Evolutionary conservation across 1,140 invertebrate genomes (phyloP).

Genomic region (Drosophila busckii): DNA sequence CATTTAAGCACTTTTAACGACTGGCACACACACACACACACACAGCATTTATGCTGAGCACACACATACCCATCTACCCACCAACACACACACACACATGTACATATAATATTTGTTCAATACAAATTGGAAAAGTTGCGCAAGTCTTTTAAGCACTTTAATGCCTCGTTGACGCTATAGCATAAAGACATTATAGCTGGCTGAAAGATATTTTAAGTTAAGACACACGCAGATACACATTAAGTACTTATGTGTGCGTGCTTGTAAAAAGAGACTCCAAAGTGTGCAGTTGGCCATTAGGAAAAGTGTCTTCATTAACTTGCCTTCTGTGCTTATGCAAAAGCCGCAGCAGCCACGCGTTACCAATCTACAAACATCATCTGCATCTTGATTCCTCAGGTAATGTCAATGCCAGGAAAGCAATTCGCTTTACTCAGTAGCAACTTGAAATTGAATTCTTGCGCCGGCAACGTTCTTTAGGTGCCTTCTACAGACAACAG

Average conservation of each 20-base stretch:
- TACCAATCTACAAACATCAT: background rate
- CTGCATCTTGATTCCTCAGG: background rate
- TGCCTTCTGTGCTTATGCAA: too few species aligned
- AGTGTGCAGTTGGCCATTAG: too few species aligned
- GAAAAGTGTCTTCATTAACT: too few species aligned
- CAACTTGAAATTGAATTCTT: constrained; percentile 66
- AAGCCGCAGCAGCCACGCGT: background rate
- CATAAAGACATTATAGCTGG: constrained; percentile 34
- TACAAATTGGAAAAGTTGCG: constrained; percentile 59
- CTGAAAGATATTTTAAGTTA: constrained; percentile 5
- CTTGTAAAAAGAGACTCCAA: too few species aligned
- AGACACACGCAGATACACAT: too few species aligned
- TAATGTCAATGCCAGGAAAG: constrained; percentile 50
- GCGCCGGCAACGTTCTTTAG: constrained; percentile 37
- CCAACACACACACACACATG: constrained; percentile 27
- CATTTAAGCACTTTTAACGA: constrained; percentile 66
- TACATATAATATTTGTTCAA: constrained; percentile 52
- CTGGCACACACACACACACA: constrained; percentile 23
- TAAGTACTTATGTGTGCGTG: too few species aligned
- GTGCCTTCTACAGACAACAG: constrained; percentile 48
- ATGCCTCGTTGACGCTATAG: constrained; percentile 37
- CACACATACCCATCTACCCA: constrained; percentile 27
- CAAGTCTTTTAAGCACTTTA: constrained; percentile 54
- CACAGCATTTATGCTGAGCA: constrained; percentile 37
- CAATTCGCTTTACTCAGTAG: constrained; percentile 43